Conservation (phyloP, 2,797 vertebrate species). For the Nannoperca obscura region DNA sequence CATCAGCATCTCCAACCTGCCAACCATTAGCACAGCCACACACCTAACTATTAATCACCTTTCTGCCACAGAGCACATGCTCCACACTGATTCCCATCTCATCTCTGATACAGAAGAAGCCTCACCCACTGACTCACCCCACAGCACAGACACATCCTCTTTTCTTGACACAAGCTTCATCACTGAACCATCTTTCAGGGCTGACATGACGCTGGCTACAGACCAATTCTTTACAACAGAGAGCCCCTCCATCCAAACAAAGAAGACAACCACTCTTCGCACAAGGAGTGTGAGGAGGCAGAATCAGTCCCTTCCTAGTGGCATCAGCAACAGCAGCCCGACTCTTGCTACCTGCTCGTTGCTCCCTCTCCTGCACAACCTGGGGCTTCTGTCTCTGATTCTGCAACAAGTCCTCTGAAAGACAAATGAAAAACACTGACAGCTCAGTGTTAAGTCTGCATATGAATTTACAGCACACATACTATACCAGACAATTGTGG, state of each 20-base stretch:
- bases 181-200: slow-evolving; percentile 25
- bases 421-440: slow-evolving; percentile 4
- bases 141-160: slow-evolving; percentile 26
- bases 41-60: slow-evolving; percentile 46
- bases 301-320: slow-evolving; percentile 68
- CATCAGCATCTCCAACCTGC: slow-evolving; percentile 32
- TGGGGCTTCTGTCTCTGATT: slow-evolving; percentile 61
- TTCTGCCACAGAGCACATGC: slow-evolving; percentile 29
- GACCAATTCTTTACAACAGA: slow-evolving; percentile 66
- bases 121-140: slow-evolving; percentile 35
- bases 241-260: slow-evolving; percentile 66
- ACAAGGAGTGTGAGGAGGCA: slow-evolving; percentile 83
- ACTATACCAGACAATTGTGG: not conserved
- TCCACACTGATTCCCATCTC: slow-evolving; percentile 41
- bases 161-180: slow-evolving; percentile 51
- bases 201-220: slow-evolving; percentile 45
- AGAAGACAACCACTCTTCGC: slow-evolving; percentile 82
- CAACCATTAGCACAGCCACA: slow-evolving; percentile 26
- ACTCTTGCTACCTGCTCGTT: slow-evolving; percentile 12
- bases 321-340: slow-evolving; percentile 47
- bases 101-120: slow-evolving; percentile 32
- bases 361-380: slow-evolving; percentile 19
- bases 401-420: slow-evolving; percentile 57
- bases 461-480: slow-evolving; percentile 32
- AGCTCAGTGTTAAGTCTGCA: not conserved